phyloP scores from a whole-genome alignment of 2,797 vertebrate genomes.

The Ceryle rudis region DNA sequence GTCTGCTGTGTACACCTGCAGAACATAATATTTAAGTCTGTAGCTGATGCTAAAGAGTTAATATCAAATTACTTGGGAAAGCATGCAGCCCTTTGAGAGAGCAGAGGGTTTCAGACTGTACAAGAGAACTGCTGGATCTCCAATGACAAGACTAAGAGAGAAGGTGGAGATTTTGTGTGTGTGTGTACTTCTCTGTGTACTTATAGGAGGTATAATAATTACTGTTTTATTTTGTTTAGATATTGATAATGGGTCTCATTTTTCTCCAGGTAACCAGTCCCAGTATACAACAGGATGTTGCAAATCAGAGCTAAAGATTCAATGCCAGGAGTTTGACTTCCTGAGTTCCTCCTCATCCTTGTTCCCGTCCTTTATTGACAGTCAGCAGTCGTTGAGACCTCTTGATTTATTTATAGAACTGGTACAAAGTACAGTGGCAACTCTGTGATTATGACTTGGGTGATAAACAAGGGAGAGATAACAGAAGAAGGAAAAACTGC shows the following conservation, averaged over 20 bases:
- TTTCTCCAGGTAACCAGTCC: background rate
- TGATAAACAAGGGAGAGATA: background rate
- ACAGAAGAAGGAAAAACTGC: background rate
- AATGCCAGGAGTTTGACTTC: background rate
- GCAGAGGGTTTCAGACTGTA: background rate
- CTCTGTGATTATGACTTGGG: background rate
- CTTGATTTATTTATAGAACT: conserved; percentile 6
- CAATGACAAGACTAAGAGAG: background rate
- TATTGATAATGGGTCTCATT: background rate
- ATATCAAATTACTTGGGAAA: background rate
- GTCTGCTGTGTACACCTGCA: background rate
- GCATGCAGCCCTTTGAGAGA: background rate
- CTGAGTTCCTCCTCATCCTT: background rate
- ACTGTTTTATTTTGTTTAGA: background rate
- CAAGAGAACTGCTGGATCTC: background rate
- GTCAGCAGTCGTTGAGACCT: background rate
- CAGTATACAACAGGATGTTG: background rate
- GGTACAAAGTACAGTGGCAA: background rate
- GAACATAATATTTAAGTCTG: background rate
- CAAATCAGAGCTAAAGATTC: background rate
- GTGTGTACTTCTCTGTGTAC: background rate
- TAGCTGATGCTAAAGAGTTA: background rate
- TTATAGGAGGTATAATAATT: background rate
- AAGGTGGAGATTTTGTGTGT: background rate
- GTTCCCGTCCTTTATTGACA: background rate